Evolutionary conservation across 1,140 invertebrate genomes (phyloP).

Genomic region (Ganaspis sp.): DNA sequence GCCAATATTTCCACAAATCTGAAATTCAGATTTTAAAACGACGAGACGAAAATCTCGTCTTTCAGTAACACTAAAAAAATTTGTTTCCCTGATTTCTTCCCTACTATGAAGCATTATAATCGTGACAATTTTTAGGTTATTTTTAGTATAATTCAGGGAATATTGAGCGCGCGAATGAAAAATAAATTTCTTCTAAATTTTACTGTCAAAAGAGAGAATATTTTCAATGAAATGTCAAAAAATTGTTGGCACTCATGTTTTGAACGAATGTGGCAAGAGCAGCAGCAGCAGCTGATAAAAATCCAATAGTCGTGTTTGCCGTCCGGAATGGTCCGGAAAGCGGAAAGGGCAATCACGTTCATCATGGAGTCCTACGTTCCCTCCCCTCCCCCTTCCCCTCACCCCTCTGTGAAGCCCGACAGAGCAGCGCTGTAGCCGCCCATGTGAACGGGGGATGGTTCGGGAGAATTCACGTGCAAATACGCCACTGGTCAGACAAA

Average conservation of each 20-base stretch:
- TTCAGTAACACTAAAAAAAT: no score
- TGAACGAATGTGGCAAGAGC: conserved; percentile 22
- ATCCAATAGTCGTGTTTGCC: conserved; percentile 73
- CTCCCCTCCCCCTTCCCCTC: conserved; percentile 44
- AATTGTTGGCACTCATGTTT: background rate
- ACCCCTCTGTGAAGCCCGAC: conserved; percentile 43
- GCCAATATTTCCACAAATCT: no score
- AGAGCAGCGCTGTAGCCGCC: conserved; percentile 45
- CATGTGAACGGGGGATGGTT: conserved; percentile 45
- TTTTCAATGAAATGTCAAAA: background rate
- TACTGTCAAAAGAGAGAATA: background rate
- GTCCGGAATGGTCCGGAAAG: conserved; percentile 52
- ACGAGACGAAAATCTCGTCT: no score
- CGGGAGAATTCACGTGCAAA: conserved; percentile 42
- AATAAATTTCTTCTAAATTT: no score
- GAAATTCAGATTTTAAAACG: no score
- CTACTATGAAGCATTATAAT: no score
- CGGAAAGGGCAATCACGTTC: conserved; percentile 74
- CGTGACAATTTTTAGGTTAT: no score
- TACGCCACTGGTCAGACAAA: conserved; percentile 66
- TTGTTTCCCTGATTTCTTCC: no score
- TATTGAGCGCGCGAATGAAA: no score
- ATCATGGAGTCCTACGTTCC: conserved; percentile 65
- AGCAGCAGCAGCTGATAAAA: conserved; percentile 63
- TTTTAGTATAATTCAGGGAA: no score